A percentile compares a stretch with the other conserved stretches of the same genome.
These are phyloP conservation scores for Cydia amplana DNA, from an alignment of 1,140 invertebrate genomes.

Conservation along the genomic window DNA sequence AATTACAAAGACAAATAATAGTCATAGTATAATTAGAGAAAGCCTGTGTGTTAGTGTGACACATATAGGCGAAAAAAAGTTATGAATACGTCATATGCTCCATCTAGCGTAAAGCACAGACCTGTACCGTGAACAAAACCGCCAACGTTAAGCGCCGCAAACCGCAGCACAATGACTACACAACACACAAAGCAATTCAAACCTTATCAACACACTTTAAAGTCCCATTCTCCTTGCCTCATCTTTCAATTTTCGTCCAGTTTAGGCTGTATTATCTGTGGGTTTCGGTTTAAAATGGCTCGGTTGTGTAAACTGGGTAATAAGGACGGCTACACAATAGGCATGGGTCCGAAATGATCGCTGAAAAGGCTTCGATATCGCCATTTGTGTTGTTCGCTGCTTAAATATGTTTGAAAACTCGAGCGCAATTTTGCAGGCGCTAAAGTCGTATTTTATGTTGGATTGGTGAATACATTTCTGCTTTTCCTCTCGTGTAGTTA, in stretches of 20 bases:
- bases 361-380: constrained; percentile 11
- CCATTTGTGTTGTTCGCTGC: constrained; percentile 8
- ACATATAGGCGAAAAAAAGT: too few species aligned
- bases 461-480: background rate
- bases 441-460: background rate
- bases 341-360: constrained; percentile 2
- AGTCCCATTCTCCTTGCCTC: background rate
- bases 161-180: constrained; percentile 15
- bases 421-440: background rate
- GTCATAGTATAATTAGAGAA: too few species aligned
- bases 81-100: background rate
- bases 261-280: background rate
- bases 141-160: constrained; percentile 8
- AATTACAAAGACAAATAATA: too few species aligned
- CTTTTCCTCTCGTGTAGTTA: too few species aligned
- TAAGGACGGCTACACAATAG: background rate
- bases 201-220: constrained; percentile 8
- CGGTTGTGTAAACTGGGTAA: constrained; percentile 4
- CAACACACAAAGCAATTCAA: constrained; percentile 1
- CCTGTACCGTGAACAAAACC: background rate
- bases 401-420: background rate
- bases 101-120: background rate
- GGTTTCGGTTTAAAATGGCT: constrained; percentile 21
- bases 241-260: background rate
- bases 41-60: too few species aligned